A percentile compares a stretch with the other conserved stretches of the same genome.
These are phyloP conservation scores for Spodoptera littoralis DNA, from an alignment of 2,888 invertebrate species.

Conservation along the genomic window DNA sequence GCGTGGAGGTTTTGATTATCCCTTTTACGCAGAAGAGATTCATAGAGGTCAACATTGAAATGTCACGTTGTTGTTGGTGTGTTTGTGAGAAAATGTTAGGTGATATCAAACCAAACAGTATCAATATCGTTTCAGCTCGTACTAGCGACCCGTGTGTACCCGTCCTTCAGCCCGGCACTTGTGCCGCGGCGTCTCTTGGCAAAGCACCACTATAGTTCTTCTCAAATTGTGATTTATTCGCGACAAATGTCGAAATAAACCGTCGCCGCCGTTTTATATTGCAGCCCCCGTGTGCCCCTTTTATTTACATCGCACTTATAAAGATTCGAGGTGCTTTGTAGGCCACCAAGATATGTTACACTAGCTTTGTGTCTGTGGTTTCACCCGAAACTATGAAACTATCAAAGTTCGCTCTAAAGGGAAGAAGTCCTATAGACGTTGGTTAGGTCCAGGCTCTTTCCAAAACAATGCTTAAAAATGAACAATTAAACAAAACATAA, in stretches of 20 bases:
- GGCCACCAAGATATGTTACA: conserved; percentile 8
- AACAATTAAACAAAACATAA: no score
- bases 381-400: no score
- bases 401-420: no score
- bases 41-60: no score
- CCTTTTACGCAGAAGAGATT: no score
- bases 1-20: no score
- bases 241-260: conserved; percentile 84
- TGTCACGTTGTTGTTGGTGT: no score
- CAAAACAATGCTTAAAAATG: no score
- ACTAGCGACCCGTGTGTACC: conserved; percentile 3
- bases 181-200: conserved; percentile 68
- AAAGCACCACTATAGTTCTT: conserved; percentile 77
- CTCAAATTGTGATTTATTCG: conserved; percentile 85
- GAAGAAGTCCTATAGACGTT: no score
- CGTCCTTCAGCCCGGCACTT: conserved; percentile 29
- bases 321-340: conserved; percentile 20
- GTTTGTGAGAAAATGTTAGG: no score
- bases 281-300: conserved; percentile 43
- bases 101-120: background rate
- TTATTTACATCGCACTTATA: conserved; percentile 50
- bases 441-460: no score
- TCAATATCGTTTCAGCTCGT: background rate
- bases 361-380: background rate
- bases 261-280: conserved; percentile 69